phyloP scores from a whole-genome alignment of 2,888 invertebrate species.

The Torymus texanus region DNA sequence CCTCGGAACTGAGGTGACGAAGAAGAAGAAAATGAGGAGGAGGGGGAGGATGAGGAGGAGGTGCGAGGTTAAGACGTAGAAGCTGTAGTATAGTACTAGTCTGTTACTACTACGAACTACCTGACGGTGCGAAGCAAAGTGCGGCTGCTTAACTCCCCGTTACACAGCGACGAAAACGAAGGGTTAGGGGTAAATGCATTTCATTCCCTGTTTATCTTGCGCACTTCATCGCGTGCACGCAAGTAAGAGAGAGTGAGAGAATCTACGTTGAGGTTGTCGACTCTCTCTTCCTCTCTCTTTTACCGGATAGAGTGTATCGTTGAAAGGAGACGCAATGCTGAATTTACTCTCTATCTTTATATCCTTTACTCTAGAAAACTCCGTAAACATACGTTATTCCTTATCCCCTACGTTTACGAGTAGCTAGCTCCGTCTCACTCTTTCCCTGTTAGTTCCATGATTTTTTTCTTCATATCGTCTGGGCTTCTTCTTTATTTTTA shows the following conservation, averaged over 20 bases:
- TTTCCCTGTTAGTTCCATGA: no score
- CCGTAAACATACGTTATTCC: not conserved
- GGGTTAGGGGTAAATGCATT: conserved; percentile 28
- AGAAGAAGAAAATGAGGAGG: no score
- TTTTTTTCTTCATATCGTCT: no score
- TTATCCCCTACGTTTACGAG: not conserved
- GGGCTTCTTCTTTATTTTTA: no score
- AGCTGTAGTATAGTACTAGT: no score
- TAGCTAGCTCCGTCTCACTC: no score
- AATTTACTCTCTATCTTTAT: conserved; percentile 4
- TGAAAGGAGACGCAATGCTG: not conserved
- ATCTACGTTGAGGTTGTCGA: not conserved
- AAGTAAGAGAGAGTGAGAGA: no score
- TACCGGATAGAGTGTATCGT: conserved; percentile 1
- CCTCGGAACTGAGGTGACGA: no score
- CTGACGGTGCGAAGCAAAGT: not conserved
- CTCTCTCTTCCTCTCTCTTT: not conserved
- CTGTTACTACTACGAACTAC: no score
- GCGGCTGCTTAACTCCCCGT: conserved; percentile 16
- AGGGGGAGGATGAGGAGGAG: not conserved
- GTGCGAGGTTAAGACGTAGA: not conserved
- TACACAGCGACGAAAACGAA: not conserved
- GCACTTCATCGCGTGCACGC: conserved; percentile 5
- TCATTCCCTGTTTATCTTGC: conserved; percentile 43
- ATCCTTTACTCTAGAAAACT: not conserved